Conservation (phyloP, 37 sponge, comb jelly and placozoan genomes). For the Geodia barretti region DNA sequence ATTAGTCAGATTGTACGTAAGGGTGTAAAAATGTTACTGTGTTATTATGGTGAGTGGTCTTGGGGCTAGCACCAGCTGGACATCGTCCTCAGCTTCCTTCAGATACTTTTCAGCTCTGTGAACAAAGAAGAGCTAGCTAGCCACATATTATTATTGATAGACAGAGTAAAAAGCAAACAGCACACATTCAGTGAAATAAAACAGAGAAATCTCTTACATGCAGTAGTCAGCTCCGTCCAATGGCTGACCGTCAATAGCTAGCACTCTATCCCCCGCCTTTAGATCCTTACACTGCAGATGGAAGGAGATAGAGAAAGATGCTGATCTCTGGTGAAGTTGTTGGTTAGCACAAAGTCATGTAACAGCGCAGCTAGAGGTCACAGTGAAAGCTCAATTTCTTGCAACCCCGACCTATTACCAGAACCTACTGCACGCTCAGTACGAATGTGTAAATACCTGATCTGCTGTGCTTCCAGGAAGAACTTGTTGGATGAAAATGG, state of each 20-base stretch:
- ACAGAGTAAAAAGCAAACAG: background rate
- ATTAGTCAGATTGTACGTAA: background rate
- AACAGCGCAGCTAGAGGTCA: background rate
- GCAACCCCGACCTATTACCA: background rate
- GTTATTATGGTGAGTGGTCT: background rate
- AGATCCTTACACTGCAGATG: conserved; percentile 23
- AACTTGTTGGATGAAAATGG: conserved; percentile 40
- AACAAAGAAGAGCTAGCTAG: background rate
- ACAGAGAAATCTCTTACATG: conserved; percentile 29
- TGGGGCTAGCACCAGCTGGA: conserved; percentile 27
- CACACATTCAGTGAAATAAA: background rate
- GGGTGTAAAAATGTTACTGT: background rate
- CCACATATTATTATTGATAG: too few species aligned
- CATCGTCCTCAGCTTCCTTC: conserved; percentile 74
- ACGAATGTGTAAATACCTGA: conserved; percentile 12
- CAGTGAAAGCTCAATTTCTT: too few species aligned
- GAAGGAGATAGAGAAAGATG: background rate
- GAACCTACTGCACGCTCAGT: background rate
- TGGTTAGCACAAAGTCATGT: background rate
- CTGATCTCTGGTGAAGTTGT: background rate
- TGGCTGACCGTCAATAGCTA: conserved; percentile 61
- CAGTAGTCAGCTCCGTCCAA: conserved; percentile 54
- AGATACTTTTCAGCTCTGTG: conserved; percentile 64
- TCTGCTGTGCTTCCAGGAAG: conserved; percentile 50
- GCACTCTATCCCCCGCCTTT: conserved; percentile 32